These are phyloP conservation scores for Drosophila sordidapex DNA, from an alignment of 2,888 invertebrate genomes.

Conservation along the genomic window DNA sequence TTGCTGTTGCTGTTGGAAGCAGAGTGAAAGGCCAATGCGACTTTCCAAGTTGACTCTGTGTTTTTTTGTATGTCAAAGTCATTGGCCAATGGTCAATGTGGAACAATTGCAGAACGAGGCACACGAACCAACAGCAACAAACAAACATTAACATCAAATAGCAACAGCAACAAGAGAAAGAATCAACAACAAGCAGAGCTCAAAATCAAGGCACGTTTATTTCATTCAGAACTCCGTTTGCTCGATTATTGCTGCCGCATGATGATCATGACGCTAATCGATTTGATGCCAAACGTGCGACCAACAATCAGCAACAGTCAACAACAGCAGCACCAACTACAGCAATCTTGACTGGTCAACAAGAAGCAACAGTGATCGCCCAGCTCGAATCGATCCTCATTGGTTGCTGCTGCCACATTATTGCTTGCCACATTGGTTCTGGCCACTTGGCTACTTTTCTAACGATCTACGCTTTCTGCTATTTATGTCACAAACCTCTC, in stretches of 20 bases:
- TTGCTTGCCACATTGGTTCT: constrained; percentile 48
- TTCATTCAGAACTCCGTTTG: constrained; percentile 31
- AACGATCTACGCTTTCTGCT: constrained; percentile 37
- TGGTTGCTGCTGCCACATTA: constrained; percentile 17
- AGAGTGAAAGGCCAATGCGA: constrained; percentile 64
- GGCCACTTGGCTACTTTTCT: constrained; percentile 58
- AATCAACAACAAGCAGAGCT: constrained; percentile 4
- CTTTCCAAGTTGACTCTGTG: constrained; percentile 35
- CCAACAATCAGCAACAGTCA: constrained; percentile 12
- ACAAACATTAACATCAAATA: neutral
- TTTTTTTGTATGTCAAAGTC: constrained; percentile 73
- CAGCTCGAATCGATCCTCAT: constrained; percentile 45
- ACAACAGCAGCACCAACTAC: constrained; percentile 3
- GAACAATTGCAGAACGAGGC: constrained; percentile 60
- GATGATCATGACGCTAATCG: constrained; percentile 62
- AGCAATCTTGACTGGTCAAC: constrained; percentile 3
- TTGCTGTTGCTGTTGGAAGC: constrained; percentile 2
- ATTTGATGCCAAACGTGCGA: constrained; percentile 71
- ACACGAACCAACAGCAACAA: constrained; percentile 41
- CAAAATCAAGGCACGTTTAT: constrained; percentile 41
- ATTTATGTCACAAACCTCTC: constrained; percentile 62
- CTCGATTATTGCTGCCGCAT: constrained; percentile 34
- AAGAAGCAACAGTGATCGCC: constrained; percentile 21
- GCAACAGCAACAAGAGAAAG: neutral
- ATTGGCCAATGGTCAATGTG: constrained; percentile 69